Base-by-base conservation (phyloP, 2,888 invertebrate genomes). In the Oscheius sp. region DNA sequence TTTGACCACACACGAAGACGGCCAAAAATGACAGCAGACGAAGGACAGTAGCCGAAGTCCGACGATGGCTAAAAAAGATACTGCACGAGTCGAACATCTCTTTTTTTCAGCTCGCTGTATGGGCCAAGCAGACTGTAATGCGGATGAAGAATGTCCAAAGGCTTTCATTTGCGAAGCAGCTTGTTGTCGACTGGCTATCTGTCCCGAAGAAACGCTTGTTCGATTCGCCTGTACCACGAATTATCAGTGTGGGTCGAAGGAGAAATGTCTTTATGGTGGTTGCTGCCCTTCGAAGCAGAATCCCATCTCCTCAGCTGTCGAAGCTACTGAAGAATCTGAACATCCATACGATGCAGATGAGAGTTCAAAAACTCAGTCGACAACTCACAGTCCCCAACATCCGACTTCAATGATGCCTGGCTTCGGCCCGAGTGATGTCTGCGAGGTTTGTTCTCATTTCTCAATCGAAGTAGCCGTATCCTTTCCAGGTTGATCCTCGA, bases 181-280 rank as follows among this genome's bases (percentile, higher is more conserved):
- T 1, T 84, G 84, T 71, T 85, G 85, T 64, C 72, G 76, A 18
- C 69, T 83, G 5, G 55, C 74, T 2, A 49, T 70, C 3, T 85
- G 85, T 68, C 84, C 85, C 13, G 69, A 69, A 46, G 75, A 72
- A 25, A 25, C 52, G 9, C 56, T 59, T 25, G 80, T 76, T 3
- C 61, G 72, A 27, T 78, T 81, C 68, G 73, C 79, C 23, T 85
- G 84, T 61, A 70, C 75, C 5, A 58, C 68, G 25, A 73, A 77
- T 45, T 77, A 79, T 53, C 75, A 84, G 45, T 84, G 84, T 69
- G 72, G 77, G 16, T 66, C 77, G 27, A 76, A 70, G 27, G 77
- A 81, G 61, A 72, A 59, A 27, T 84, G 84, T 59, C 46, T 82
- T 45, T 80, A 77, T 49, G 84, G 83, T 9, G 77, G 78, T 18